Evolutionary conservation across 2,797 vertebrate genomes (phyloP).

Genomic region (Takifugu ocellatus): DNA sequence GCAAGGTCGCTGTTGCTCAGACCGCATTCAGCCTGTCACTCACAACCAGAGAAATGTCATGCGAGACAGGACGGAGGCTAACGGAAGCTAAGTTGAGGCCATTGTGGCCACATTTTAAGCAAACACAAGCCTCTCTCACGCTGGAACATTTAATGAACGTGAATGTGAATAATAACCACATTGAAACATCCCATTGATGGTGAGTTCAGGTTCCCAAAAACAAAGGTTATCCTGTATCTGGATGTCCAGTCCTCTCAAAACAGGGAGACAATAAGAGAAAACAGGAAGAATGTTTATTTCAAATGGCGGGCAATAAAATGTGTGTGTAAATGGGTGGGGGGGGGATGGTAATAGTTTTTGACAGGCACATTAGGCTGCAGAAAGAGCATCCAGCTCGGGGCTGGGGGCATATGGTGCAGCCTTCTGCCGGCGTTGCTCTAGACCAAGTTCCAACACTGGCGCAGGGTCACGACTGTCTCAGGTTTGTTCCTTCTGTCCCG

Average conservation of each 20-base stretch:
- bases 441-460: conserved; percentile 81
- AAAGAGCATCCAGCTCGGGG: conserved; percentile 91
- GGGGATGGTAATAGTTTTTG: conserved; percentile 88
- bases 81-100: background rate
- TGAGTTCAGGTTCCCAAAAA: background rate
- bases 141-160: too few species aligned
- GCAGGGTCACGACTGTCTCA: conserved; percentile 79
- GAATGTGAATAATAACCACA: too few species aligned
- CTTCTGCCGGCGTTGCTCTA: conserved; percentile 86
- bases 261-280: conserved; percentile 25
- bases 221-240: conserved; percentile 16
- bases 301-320: conserved; percentile 51
- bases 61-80: conserved; percentile 25
- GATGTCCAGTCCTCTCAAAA: conserved; percentile 44
- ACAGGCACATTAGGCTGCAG: conserved; percentile 93
- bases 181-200: too few species aligned
- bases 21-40: conserved; percentile 54
- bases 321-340: conserved; percentile 39
- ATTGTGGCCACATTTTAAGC: background rate
- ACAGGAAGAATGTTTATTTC: conserved; percentile 70
- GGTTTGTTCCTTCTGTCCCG: conserved; percentile 77
- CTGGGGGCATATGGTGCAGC: conserved; percentile 89
- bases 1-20: conserved; percentile 70
- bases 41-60: conserved; percentile 51
- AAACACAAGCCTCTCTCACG: too few species aligned